Conservation (phyloP, 2,113 vertebrate genomes). For the Actenoides lindsayi region DNA sequence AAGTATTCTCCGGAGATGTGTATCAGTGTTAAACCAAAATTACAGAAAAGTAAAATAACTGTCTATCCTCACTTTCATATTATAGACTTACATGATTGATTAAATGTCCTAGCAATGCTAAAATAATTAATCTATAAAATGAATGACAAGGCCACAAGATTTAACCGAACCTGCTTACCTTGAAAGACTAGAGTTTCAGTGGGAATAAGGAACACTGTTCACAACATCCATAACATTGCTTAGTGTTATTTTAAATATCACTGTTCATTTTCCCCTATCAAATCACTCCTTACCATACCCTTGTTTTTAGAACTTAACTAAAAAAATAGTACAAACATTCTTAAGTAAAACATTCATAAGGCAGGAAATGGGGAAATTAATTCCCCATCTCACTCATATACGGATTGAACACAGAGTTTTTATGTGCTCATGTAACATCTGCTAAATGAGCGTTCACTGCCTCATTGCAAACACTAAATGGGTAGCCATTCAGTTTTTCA, state of each 20-base stretch:
- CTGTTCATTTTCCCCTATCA: background rate
- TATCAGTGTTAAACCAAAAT: conserved; percentile 34
- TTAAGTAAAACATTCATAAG: background rate
- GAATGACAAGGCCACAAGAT: conserved; percentile 19
- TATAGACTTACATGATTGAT: background rate
- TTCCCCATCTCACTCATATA: background rate
- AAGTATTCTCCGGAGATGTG: background rate
- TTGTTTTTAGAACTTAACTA: background rate
- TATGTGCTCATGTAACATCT: background rate
- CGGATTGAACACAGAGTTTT: background rate
- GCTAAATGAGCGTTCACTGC: background rate
- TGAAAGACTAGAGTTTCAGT: background rate
- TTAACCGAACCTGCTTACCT: background rate
- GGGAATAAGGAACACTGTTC: background rate
- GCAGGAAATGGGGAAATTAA: conserved; percentile 10
- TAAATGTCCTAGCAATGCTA: conserved; percentile 5
- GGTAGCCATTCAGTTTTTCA: background rate
- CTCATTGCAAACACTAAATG: background rate
- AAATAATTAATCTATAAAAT: conserved; percentile 48
- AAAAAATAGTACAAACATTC: background rate
- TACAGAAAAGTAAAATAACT: conserved; percentile 36
- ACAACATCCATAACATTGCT: background rate
- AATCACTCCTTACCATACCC: background rate
- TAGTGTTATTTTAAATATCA: background rate
- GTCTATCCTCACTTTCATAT: background rate